Evolutionary conservation across 2,888 invertebrate species (phyloP).

Genomic region (Ceratothoa steindachneri): DNA sequence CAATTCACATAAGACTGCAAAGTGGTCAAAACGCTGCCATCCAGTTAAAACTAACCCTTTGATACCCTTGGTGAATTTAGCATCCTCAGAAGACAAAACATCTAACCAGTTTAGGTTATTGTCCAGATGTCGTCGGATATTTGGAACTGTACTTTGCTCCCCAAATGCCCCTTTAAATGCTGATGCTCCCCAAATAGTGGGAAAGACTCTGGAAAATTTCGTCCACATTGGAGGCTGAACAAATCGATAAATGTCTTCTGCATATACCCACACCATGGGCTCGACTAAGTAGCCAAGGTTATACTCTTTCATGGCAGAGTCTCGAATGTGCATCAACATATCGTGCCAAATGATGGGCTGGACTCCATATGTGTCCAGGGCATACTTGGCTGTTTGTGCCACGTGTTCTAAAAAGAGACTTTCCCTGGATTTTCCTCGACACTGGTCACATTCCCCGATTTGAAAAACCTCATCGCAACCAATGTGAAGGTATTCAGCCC

Average conservation of each 20-base stretch:
- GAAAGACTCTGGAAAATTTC: conserved; percentile 63
- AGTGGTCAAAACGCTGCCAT: conserved; percentile 53
- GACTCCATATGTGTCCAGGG: conserved; percentile 60
- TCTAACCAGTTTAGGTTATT: conserved; percentile 65
- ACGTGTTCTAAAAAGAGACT: conserved; percentile 64
- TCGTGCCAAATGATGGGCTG: conserved; percentile 74
- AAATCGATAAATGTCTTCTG: conserved; percentile 57
- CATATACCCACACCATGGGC: conserved; percentile 78
- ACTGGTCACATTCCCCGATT: conserved; percentile 46
- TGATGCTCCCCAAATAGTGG: conserved; percentile 68
- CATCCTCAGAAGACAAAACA: conserved; percentile 60
- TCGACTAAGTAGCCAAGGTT: conserved; percentile 66
- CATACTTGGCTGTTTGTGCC: conserved; percentile 60
- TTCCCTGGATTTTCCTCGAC: conserved; percentile 53
- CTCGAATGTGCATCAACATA: conserved; percentile 66
- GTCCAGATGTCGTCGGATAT: conserved; percentile 65
- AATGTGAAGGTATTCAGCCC: conserved; percentile 54
- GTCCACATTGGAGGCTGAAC: conserved; percentile 53
- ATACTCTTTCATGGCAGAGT: conserved; percentile 61
- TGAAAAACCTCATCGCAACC: conserved; percentile 55
- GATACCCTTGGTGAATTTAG: conserved; percentile 57
- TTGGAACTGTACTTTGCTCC: conserved; percentile 65
- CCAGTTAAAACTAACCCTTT: conserved; percentile 61
- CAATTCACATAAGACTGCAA: conserved; percentile 52
- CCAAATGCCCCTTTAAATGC: conserved; percentile 74